Percentiles rank a stretch among this genome's conserved stretches.
Evolutionary conservation across 2,797 vertebrate genomes (phyloP).

Genomic region (Coluber constrictor): DNA sequence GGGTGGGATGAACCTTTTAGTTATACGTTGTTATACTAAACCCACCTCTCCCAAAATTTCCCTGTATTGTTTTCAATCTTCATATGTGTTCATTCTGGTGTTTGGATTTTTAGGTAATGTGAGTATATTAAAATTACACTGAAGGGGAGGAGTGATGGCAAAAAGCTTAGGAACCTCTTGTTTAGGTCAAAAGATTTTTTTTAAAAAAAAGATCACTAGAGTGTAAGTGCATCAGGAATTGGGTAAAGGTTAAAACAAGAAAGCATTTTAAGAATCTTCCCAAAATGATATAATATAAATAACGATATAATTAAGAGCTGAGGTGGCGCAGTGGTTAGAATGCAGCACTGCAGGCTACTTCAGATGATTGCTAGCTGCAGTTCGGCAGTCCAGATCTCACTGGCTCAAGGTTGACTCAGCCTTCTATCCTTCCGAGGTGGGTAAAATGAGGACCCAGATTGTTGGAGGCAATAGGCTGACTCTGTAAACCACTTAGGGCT

Average conservation of each 20-base stretch:
- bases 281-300: background rate
- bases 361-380: no score
- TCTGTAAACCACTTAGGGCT: no score
- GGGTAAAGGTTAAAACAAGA: background rate
- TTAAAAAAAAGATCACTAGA: background rate
- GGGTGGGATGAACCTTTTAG: background rate
- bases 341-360: no score
- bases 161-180: constrained; percentile 12
- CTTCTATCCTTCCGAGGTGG: no score
- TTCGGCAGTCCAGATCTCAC: no score
- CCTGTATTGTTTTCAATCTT: background rate
- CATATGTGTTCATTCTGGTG: background rate
- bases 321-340: no score
- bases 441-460: no score
- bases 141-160: background rate
- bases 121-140: background rate
- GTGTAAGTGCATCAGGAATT: background rate
- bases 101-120: background rate
- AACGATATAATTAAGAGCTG: no score
- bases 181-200: constrained; percentile 14
- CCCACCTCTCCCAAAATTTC: background rate
- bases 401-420: no score
- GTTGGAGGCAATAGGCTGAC: no score
- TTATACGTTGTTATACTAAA: background rate
- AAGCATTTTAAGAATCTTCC: background rate